Conservation (phyloP, 2,797 vertebrate species). For the Pyrocephalus nanus region DNA sequence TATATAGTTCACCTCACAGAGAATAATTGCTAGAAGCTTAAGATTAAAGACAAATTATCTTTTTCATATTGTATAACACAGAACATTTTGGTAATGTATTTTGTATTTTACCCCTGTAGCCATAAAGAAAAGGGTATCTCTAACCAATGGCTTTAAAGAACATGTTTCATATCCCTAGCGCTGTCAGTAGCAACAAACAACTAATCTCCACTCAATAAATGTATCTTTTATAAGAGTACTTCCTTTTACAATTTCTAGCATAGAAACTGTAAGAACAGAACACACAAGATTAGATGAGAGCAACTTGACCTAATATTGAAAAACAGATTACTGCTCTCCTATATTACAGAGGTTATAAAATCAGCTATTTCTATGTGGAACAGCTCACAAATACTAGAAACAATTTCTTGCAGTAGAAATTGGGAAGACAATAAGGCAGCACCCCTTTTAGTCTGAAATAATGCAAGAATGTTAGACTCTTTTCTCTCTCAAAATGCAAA, state of each 20-base stretch:
- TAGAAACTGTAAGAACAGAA: conserved; percentile 28
- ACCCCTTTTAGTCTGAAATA: not conserved
- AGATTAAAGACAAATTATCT: conserved; percentile 13
- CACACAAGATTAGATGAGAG: conserved; percentile 30
- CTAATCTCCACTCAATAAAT: conserved; percentile 39
- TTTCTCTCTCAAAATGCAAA: conserved; percentile 21
- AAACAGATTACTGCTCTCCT: conserved; percentile 50
- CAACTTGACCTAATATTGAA: conserved; percentile 60
- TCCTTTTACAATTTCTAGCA: conserved; percentile 28
- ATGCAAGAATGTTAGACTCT: not conserved
- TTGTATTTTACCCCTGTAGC: not conserved
- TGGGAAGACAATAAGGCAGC: conserved; percentile 31
- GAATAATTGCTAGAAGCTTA: not conserved
- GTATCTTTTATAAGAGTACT: not conserved
- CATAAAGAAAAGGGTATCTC: not conserved
- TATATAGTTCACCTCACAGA: not conserved
- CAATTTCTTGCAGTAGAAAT: conserved; percentile 11
- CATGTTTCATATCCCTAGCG: not conserved
- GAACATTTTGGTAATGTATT: not conserved
- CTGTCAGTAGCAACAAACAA: conserved; percentile 34
- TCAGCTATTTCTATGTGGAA: conserved; percentile 31
- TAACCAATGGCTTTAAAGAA: conserved; percentile 28
- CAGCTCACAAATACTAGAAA: conserved; percentile 29
- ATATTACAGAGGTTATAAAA: conserved; percentile 51
- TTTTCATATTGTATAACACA: not conserved